Conservation (phyloP, 2,797 vertebrate species). For the Momotus momota region DNA sequence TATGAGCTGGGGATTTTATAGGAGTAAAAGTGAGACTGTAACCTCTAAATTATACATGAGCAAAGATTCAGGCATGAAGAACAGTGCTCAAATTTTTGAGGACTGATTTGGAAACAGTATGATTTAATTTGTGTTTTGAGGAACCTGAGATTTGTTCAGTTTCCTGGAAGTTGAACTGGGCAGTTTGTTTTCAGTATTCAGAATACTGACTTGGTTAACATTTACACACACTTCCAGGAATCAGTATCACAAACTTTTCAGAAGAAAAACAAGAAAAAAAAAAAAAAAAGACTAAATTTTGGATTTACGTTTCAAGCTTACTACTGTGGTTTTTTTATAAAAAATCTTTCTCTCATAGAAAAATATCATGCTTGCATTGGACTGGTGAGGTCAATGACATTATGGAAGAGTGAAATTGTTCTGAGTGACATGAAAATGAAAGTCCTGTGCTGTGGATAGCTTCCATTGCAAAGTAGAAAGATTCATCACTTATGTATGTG, state of each 20-base stretch:
- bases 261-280: not conserved
- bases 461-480: not conserved
- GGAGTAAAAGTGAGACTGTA: not conserved
- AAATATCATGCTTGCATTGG: not conserved
- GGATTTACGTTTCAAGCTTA: not conserved
- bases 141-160: not conserved
- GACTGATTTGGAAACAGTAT: not conserved
- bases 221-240: not conserved
- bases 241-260: not conserved
- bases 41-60: not conserved
- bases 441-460: not conserved
- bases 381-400: not conserved
- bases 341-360: not conserved
- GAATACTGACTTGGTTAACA: not conserved
- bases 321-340: not conserved
- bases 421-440: not conserved
- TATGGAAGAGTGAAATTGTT: not conserved
- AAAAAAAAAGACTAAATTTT: not conserved
- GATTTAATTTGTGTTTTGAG: constrained; percentile 21
- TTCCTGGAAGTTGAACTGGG: not conserved
- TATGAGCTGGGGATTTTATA: not conserved
- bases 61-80: not conserved
- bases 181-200: constrained; percentile 6
- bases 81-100: not conserved
- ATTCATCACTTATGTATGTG: not conserved